phyloP scores from a whole-genome alignment of 2,888 invertebrate genomes.

The Amaurobius ferox region DNA sequence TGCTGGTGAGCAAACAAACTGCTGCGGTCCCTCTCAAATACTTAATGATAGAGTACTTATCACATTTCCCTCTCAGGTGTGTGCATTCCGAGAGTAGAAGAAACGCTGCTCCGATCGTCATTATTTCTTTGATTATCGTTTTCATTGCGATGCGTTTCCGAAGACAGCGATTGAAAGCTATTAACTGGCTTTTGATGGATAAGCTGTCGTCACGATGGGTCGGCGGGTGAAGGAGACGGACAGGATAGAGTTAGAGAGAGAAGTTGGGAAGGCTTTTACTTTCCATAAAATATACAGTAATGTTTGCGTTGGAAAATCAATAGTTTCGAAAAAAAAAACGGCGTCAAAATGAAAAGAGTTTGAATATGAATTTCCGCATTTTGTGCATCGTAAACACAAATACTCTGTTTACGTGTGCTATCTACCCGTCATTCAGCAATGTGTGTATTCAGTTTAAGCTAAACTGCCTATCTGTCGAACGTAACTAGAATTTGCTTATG shows the following conservation, averaged over 20 bases:
- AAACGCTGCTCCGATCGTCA: neutral
- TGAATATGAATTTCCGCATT: too few relatives aligned
- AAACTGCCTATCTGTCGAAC: too few relatives aligned
- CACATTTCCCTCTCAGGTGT: slow-evolving; percentile 54
- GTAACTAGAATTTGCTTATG: too few relatives aligned
- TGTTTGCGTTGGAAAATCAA: too few relatives aligned
- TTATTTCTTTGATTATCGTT: slow-evolving; percentile 12
- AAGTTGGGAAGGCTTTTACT: neutral
- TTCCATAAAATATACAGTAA: too few relatives aligned
- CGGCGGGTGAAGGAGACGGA: neutral
- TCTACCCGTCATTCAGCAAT: too few relatives aligned
- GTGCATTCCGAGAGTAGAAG: neutral
- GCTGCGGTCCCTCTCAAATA: slow-evolving; percentile 49
- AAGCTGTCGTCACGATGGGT: slow-evolving; percentile 45
- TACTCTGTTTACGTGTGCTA: too few relatives aligned
- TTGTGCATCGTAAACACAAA: too few relatives aligned
- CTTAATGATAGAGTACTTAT: slow-evolving; percentile 69
- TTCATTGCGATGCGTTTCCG: neutral
- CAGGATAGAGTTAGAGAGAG: neutral
- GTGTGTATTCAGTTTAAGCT: too few relatives aligned
- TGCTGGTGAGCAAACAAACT: slow-evolving; percentile 50
- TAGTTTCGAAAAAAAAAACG: too few relatives aligned
- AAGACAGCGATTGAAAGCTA: slow-evolving; percentile 55
- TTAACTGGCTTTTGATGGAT: slow-evolving; percentile 56
- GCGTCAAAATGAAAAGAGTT: too few relatives aligned